phyloP scores from a whole-genome alignment of 2,113 vertebrate genomes.

The Malurus cyaneus region DNA sequence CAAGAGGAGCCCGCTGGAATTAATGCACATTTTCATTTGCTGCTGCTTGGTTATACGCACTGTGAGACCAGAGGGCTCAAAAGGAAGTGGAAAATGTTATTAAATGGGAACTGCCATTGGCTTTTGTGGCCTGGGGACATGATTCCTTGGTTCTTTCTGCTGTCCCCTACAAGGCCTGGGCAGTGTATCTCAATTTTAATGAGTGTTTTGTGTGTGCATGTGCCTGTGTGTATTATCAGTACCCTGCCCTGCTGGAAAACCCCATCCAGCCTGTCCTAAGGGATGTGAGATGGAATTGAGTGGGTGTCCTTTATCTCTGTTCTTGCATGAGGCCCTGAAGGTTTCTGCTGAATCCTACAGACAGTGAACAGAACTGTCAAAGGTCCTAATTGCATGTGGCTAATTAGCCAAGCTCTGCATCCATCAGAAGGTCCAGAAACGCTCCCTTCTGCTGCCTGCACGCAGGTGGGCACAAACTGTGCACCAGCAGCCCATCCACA shows the following conservation, averaged over 20 bases:
- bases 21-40: background rate
- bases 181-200: background rate
- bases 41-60: background rate
- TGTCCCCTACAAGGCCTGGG: background rate
- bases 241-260: background rate
- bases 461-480: background rate
- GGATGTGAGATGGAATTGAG: accelerated
- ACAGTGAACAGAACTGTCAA: background rate
- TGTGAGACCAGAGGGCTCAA: background rate
- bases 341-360: background rate
- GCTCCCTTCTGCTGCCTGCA: background rate
- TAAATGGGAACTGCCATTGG: background rate
- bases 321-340: background rate
- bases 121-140: background rate
- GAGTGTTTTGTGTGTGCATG: background rate
- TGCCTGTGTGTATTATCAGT: background rate
- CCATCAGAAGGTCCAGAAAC: background rate
- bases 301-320: background rate
- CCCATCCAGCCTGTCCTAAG: background rate
- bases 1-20: background rate
- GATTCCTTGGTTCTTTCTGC: background rate
- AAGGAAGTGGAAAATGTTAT: slow-evolving; percentile 12
- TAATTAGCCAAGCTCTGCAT: background rate
- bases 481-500: background rate
- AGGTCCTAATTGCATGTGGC: background rate